Conservation (phyloP, 1,140 invertebrate genomes). For the Trichoplusia ni region DNA sequence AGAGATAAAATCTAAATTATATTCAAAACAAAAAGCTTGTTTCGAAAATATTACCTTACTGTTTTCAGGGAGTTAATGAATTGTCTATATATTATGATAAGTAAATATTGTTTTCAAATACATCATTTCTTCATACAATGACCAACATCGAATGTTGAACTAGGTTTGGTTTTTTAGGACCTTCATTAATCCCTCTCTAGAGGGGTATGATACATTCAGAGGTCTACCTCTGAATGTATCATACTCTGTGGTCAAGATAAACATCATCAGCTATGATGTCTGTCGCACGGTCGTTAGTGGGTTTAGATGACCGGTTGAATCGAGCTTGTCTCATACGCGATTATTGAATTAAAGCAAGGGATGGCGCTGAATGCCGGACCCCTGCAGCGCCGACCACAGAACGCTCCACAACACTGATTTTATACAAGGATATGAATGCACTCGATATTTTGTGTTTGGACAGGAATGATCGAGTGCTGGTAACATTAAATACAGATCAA, state of each 20-base stretch:
- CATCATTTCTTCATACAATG: no score
- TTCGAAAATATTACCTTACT: no score
- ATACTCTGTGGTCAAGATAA: slow-evolving; percentile 15
- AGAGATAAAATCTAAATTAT: neutral
- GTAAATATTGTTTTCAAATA: no score
- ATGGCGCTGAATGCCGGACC: slow-evolving; percentile 45
- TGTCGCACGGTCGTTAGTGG: slow-evolving; percentile 16
- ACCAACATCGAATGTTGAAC: no score
- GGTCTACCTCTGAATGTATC: neutral
- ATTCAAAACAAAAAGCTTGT: neutral
- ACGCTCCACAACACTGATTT: slow-evolving; percentile 47
- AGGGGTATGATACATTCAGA: no score
- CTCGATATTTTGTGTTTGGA: slow-evolving; percentile 46
- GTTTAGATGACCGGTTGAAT: slow-evolving; percentile 11
- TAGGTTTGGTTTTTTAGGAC: no score
- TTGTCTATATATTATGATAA: no score
- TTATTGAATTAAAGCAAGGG: slow-evolving; percentile 66
- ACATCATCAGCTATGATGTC: neutral
- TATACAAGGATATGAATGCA: slow-evolving; percentile 37
- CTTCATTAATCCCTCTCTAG: no score
- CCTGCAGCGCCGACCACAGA: slow-evolving; percentile 54
- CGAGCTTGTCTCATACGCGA: slow-evolving; percentile 49
- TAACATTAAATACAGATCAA: slow-evolving; percentile 18
- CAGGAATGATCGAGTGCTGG: slow-evolving; percentile 33
- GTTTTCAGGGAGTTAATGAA: no score